Base-by-base conservation (phyloP, 2,797 vertebrate species). In the Acrossocheilus wenchowensis region DNA sequence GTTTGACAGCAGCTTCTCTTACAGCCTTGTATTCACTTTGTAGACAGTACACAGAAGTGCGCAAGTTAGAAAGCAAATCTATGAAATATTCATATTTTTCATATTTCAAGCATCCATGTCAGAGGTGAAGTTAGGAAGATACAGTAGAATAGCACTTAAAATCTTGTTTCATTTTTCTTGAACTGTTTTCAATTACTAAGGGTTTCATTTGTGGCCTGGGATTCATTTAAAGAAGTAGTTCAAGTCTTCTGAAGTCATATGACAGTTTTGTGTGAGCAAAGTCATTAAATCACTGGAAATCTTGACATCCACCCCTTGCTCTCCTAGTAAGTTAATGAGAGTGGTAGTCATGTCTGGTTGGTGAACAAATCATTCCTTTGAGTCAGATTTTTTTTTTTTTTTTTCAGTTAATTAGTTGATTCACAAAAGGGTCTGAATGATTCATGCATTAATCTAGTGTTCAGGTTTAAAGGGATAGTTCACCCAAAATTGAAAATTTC, bases 21-120 rank as follows among this genome's bases (percentile, higher is more conserved):
- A 64, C n/a, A 84, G 62, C 26, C 54, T 45, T 81, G 79, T 34
- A 15, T 78, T 57, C 34, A 57, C 50, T 78, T 78, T 39, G 19
- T 54, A 68, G 15, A 19, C 34, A 60, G 36, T 48, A 82, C 57
- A 60, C 3, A 45, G 52, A 43, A 23, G 43, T 17, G n/a, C 1
- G 19, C n/a, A 64, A 19, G 54, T 69, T 64, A 73, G 71, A 78
- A 79, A 72, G 52, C 66, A 84, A 83, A 83, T 66, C 50, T 72
- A 87, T 87, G 17, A 83, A 87, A 83, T 83, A 83, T 87, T 83
- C 4, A 83, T 87, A 57, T 43, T 50, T 73, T 41, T 30, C 15
- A 52, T 71, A 73, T 72, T 69, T 69, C 17, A 57, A 79, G 41
- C 11, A 73, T 41, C 30, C 0, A 1, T 83, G 48, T 79, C 77